These are phyloP conservation scores for Odontocolon sp. DNA, from an alignment of 2,888 invertebrate genomes.

Conservation along the genomic window DNA sequence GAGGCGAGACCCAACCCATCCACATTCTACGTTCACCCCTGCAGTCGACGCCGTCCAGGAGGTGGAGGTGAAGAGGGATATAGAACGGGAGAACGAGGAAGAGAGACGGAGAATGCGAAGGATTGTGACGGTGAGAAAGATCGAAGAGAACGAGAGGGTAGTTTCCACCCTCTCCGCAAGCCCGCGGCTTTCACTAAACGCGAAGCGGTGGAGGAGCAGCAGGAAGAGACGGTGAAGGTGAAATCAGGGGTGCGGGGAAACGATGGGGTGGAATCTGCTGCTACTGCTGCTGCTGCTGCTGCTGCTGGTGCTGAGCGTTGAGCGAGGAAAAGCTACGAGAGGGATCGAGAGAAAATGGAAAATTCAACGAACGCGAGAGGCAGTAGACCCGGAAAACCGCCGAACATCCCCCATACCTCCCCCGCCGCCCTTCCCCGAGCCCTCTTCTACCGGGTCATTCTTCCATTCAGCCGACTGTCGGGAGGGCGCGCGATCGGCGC, in stretches of 20 bases:
- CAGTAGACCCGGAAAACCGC: conserved; percentile 71
- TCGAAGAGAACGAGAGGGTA: conserved; percentile 40
- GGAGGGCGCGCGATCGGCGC: conserved; percentile 67
- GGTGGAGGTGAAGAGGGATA: conserved; percentile 60
- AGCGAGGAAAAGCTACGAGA: conserved; percentile 60
- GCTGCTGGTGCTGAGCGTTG: not conserved
- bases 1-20: conserved; percentile 84
- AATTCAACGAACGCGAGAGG: conserved; percentile 70
- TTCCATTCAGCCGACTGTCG: conserved; percentile 73
- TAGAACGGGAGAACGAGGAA: conserved; percentile 62
- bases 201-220: conserved; percentile 50
- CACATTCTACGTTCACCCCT: conserved; percentile 77
- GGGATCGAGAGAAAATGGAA: conserved; percentile 76
- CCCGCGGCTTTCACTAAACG: conserved; percentile 71
- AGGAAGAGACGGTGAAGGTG: conserved; percentile 32
- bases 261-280: conserved; percentile 39
- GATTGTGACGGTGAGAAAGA: conserved; percentile 39
- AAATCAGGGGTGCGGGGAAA: conserved; percentile 7
- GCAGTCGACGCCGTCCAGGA: conserved; percentile 61
- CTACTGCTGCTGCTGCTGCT: not conserved
- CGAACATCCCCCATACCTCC: conserved; percentile 68
- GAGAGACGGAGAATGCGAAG: conserved; percentile 50
- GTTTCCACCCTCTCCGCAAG: conserved; percentile 62
- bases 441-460: too few relatives aligned
- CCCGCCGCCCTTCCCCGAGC: too few relatives aligned